Evolutionary conservation across 2,113 vertebrate genomes (phyloP), one percentile per base, ranked within the genome.

Genomic region (Nipponia nippon): DNA sequence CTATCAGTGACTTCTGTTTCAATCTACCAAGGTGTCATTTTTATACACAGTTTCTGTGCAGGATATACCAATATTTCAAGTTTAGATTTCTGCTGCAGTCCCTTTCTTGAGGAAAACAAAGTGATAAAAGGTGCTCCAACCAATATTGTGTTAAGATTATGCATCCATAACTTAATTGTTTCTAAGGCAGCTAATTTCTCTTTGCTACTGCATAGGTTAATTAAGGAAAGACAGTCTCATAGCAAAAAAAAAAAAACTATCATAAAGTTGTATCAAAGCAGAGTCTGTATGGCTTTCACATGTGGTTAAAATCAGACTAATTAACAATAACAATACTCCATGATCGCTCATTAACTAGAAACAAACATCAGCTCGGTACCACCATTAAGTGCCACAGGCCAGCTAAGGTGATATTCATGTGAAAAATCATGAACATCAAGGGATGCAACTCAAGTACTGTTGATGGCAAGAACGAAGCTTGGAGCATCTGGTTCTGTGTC

Each of bases 261-360:
- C 20, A 44, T 27, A 47, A 65, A 69, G 77, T 85, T 76, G 6
- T 86, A 82, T 79, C 87, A 53, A 89, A 93, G 58, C 52, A 87
- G 47, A 59, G 29, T 38, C 72, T 90, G 16, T 44, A 75, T 79
- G 49, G 53, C 46, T 95, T 88, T 59, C 80, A 82, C 17, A 5
- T 10, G 55, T 40, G n/a, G 63, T 89, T 93, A 90, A 95, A 91
- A 84, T 30, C 75, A 94, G 19, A 46, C 44, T 34, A 71, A 95
- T 93, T 95, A 92, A 90, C 56, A 67, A 82, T 83, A 89, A 92
- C n/a, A 75, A 70, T 83, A 83, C 12, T 89, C 47, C 83, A 42
- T 65, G 36, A 62, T 53, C 79, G 16, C 36, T 87, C 84, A 72
- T 91, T 70, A 89, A 77, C 59, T 77, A 38, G 46, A 84, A 90